phyloP scores from a whole-genome alignment of 2,888 invertebrate species.

The Leptogaster cylindrica region DNA sequence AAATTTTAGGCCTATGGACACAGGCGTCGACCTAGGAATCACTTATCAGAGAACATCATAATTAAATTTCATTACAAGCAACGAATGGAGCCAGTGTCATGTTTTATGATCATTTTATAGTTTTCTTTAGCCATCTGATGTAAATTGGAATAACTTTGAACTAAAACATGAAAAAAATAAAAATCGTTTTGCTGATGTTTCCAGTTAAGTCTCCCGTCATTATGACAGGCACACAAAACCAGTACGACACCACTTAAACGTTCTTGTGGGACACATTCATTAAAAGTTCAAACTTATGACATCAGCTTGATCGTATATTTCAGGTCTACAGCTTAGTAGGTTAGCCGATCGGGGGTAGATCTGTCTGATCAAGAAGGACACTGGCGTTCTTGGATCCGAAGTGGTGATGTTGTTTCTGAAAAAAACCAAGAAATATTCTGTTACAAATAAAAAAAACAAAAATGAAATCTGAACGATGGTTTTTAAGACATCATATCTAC shows the following conservation, averaged over 20 bases:
- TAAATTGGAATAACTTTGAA: slow-evolving; percentile 28
- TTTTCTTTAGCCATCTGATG: slow-evolving; percentile 2
- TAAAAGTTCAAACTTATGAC: slow-evolving; percentile 19
- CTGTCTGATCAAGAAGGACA: slow-evolving; percentile 10
- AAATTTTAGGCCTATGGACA: slow-evolving; percentile 16
- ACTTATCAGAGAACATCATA: slow-evolving; percentile 36
- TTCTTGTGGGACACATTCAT: slow-evolving; percentile 22
- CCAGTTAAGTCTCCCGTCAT: slow-evolving; percentile 22
- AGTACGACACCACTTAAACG: background rate
- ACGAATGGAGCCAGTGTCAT: slow-evolving; percentile 27
- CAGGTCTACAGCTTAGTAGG: background rate
- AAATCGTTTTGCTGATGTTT: slow-evolving; percentile 2
- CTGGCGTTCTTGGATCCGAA: too few species aligned
- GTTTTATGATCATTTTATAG: slow-evolving; percentile 25
- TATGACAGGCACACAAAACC: slow-evolving; percentile 9
- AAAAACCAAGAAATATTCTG: too few species aligned
- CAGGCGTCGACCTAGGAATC: slow-evolving; percentile 17
- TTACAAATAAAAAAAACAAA: too few species aligned
- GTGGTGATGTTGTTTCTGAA: too few species aligned
- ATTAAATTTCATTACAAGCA: slow-evolving; percentile 34
- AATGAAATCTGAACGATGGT: too few species aligned
- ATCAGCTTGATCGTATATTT: slow-evolving; percentile 8
- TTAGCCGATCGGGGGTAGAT: background rate
- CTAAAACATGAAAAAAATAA: background rate
- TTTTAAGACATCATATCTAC: too few species aligned